Percentiles rank a stretch among this genome's conserved stretches.
Evolutionary conservation across 2,797 vertebrate species (phyloP).

Genomic region (Pyrocephalus nanus): DNA sequence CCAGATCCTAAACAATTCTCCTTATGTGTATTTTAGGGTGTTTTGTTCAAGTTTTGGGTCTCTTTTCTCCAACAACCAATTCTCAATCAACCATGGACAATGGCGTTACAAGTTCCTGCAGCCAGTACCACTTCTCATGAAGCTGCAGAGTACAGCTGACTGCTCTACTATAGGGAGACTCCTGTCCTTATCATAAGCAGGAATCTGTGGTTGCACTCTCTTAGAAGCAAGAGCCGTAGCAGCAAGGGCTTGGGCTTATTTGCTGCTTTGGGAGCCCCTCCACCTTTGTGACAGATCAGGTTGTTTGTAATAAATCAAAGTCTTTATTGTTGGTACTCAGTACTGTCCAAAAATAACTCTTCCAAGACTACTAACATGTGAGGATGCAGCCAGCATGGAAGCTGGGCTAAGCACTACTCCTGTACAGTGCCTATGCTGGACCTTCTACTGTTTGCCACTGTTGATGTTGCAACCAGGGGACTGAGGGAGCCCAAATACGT

Average conservation of each 20-base stretch:
- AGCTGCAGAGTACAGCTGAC: neutral
- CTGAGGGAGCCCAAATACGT: neutral
- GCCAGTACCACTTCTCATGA: neutral
- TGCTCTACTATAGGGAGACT: neutral
- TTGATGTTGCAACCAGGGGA: neutral
- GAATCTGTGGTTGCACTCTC: neutral
- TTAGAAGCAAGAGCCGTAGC: neutral
- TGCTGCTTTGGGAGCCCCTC: neutral
- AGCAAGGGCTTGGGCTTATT: neutral
- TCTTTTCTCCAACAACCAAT: neutral
- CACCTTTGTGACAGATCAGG: neutral
- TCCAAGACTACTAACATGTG: neutral
- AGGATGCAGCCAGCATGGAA: neutral
- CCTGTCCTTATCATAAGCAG: neutral
- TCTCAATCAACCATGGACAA: neutral
- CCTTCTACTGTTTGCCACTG: neutral
- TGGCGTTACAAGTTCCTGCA: neutral
- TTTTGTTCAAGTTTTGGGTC: neutral
- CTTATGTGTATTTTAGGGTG: neutral
- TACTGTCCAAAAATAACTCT: neutral
- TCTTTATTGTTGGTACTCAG: neutral
- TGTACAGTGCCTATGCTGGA: neutral
- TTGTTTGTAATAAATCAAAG: neutral
- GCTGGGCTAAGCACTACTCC: neutral
- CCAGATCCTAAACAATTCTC: neutral